phyloP scores from a whole-genome alignment of 2,797 vertebrate genomes.

The Falco naumanni region DNA sequence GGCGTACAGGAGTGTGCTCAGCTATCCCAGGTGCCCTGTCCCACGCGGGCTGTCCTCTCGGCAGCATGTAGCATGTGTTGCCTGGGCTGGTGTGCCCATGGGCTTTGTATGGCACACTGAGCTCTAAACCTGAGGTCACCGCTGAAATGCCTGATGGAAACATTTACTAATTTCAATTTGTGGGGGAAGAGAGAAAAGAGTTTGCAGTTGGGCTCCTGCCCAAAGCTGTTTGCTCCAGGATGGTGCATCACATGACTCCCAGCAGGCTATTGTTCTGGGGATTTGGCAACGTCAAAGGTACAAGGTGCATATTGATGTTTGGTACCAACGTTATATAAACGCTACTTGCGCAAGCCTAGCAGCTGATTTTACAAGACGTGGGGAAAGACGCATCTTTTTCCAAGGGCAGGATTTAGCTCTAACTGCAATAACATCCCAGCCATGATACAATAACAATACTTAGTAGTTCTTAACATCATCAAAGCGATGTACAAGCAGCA shows the following conservation, averaged over 20 bases:
- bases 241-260: background rate
- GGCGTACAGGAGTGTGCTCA: background rate
- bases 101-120: background rate
- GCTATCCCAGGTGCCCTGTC: background rate
- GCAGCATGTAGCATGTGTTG: fast-evolving
- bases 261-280: background rate
- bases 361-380: conserved; percentile 32
- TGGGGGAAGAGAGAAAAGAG: background rate
- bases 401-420: conserved; percentile 30
- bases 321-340: conserved; percentile 35
- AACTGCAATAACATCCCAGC: conserved; percentile 32
- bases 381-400: conserved; percentile 31
- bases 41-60: fast-evolving
- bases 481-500: conserved; percentile 58
- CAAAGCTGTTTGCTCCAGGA: background rate
- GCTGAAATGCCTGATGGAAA: background rate
- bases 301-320: background rate
- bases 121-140: background rate
- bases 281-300: conserved; percentile 20
- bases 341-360: conserved; percentile 3
- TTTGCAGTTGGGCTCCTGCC: background rate
- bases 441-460: conserved; percentile 52
- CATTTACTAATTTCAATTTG: background rate
- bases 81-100: background rate
- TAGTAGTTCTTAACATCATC: conserved; percentile 63